Percentiles rank a stretch among this genome's conserved stretches.
These are phyloP conservation scores for Paragorgia papillata DNA, from an alignment of 92 coral and sea anemone species.

Conservation along the genomic window DNA sequence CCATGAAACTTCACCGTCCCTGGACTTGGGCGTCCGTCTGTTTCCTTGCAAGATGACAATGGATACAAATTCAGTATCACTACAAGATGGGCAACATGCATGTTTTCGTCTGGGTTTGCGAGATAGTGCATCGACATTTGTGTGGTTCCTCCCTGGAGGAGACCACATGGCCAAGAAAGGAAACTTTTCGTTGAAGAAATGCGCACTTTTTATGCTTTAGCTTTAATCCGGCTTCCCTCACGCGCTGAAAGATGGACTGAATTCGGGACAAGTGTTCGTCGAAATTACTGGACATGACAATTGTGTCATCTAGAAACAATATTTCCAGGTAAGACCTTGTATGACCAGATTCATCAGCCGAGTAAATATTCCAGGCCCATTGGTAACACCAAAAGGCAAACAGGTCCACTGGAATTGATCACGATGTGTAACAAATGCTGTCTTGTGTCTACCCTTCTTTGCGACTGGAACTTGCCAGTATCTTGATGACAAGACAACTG, in stretches of 20 bases:
- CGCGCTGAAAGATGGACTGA: neutral
- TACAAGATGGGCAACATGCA: conserved; percentile 22
- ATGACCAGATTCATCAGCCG: neutral
- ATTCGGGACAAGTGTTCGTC: no score
- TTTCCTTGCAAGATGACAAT: no score
- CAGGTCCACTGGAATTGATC: conserved; percentile 11
- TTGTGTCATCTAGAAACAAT: neutral
- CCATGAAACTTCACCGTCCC: neutral
- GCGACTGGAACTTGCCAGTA: conserved; percentile 38
- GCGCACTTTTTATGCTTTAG: conserved; percentile 43
- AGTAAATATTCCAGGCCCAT: conserved; percentile 12
- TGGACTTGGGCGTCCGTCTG: no score
- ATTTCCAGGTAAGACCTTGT: neutral
- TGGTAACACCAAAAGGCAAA: conserved; percentile 41
- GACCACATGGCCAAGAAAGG: conserved; percentile 55
- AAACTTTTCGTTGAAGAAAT: conserved; percentile 48
- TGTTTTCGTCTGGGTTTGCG: conserved; percentile 32
- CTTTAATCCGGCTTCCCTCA: conserved; percentile 39
- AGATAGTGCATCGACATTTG: conserved; percentile 52
- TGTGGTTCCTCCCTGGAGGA: conserved; percentile 52
- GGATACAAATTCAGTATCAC: neutral
- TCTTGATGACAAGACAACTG: conserved; percentile 29
- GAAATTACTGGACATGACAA: no score
- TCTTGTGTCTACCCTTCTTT: neutral
- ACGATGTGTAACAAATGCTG: conserved; percentile 17